Conservation (phyloP, 2,797 vertebrate species). For the Microtus agrestis region DNA sequence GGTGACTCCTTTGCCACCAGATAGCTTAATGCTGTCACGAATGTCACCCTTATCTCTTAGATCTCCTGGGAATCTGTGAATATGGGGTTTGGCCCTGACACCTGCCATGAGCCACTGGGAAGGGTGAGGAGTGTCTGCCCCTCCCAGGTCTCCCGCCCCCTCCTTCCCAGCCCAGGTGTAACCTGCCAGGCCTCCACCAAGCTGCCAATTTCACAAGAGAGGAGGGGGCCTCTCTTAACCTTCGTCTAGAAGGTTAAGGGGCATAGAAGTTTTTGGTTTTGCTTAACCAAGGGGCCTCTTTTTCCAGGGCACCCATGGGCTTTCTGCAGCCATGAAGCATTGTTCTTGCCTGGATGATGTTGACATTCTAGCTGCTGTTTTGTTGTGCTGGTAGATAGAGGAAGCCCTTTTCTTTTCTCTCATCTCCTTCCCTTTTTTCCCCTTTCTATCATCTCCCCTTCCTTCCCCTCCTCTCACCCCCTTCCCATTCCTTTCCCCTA, state of each 20-base stretch:
- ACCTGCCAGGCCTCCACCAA: conserved; percentile 64
- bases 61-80: conserved; percentile 82
- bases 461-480: too few relatives aligned
- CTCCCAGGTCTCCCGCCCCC: conserved; percentile 73
- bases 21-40: conserved; percentile 58
- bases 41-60: conserved; percentile 75
- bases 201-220: conserved; percentile 42
- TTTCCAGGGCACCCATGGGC: background rate
- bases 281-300: background rate
- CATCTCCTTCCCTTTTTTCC: background rate
- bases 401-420: background rate
- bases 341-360: background rate
- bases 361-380: background rate
- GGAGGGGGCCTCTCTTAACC: background rate
- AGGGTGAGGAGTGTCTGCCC: conserved; percentile 69
- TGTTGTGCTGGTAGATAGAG: background rate
- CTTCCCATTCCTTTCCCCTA: background rate
- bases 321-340: background rate
- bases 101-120: conserved; percentile 72
- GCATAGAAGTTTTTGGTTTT: conserved; percentile 8
- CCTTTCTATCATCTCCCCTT: background rate
- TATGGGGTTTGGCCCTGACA: conserved; percentile 76
- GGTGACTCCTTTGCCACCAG: conserved; percentile 5
- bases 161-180: conserved; percentile 74
- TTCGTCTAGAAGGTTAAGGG: background rate